phyloP scores from a whole-genome alignment of 2,113 vertebrate genomes.

The Urocynchramus pylzowi region DNA sequence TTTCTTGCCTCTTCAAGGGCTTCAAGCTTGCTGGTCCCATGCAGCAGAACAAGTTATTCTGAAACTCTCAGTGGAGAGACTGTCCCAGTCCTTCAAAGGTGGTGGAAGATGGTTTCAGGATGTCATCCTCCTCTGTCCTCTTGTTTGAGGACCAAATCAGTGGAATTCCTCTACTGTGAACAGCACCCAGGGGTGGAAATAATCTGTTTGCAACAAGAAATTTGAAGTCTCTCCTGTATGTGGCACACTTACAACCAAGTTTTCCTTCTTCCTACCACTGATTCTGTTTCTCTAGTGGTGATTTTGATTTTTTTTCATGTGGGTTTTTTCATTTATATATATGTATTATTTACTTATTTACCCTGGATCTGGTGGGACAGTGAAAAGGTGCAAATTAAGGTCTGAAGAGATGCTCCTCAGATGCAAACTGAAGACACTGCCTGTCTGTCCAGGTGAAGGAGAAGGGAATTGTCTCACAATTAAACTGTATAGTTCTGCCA shows the following conservation, averaged over 20 bases:
- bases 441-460: neutral
- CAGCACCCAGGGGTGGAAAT: neutral
- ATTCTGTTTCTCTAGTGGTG: neutral
- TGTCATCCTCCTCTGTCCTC: neutral
- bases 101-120: neutral
- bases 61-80: neutral
- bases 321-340: neutral
- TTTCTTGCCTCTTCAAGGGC: neutral
- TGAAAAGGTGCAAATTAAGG: neutral
- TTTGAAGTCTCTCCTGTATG: neutral
- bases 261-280: neutral
- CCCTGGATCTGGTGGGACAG: neutral
- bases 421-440: neutral
- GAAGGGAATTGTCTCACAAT: neutral
- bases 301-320: neutral
- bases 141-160: neutral
- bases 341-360: neutral
- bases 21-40: neutral
- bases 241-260: neutral
- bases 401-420: neutral
- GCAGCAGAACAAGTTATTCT: neutral
- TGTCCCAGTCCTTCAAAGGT: neutral
- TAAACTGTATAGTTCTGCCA: neutral
- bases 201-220: neutral
- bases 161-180: neutral